phyloP scores from a whole-genome alignment of 2,113 vertebrate genomes.

The Piaya cayana region DNA sequence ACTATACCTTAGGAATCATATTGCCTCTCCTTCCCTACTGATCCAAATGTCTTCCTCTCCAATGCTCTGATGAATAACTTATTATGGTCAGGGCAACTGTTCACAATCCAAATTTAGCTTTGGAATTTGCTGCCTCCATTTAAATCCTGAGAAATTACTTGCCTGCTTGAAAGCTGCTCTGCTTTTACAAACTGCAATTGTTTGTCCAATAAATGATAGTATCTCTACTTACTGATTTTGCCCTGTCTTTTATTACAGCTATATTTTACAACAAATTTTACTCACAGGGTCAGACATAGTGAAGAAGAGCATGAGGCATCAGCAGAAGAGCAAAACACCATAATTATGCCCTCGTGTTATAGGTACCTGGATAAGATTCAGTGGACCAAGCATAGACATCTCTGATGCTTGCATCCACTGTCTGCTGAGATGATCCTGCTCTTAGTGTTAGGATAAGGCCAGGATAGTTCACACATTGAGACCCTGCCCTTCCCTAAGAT shows the following conservation, averaged over 20 bases:
- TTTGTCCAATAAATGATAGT: not conserved
- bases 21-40: not conserved
- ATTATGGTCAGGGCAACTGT: not conserved
- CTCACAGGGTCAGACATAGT: not conserved
- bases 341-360: not conserved
- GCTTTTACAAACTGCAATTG: not conserved
- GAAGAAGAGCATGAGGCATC: not conserved
- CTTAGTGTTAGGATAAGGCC: not conserved
- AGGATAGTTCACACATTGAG: not conserved
- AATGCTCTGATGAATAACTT: not conserved
- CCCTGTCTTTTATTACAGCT: not conserved
- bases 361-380: not conserved
- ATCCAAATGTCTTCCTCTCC: not conserved
- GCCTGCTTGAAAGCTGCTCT: not conserved
- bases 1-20: not conserved
- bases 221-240: not conserved
- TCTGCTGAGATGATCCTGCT: not conserved
- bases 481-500: not conserved
- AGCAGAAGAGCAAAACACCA: not conserved
- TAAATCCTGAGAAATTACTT: not conserved
- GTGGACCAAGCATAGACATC: not conserved
- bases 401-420: not conserved
- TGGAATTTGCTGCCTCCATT: not conserved
- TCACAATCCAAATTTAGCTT: not conserved
- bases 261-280: not conserved